These are phyloP conservation scores for Busseola fusca DNA, from an alignment of 2,888 invertebrate genomes.

Conservation along the genomic window DNA sequence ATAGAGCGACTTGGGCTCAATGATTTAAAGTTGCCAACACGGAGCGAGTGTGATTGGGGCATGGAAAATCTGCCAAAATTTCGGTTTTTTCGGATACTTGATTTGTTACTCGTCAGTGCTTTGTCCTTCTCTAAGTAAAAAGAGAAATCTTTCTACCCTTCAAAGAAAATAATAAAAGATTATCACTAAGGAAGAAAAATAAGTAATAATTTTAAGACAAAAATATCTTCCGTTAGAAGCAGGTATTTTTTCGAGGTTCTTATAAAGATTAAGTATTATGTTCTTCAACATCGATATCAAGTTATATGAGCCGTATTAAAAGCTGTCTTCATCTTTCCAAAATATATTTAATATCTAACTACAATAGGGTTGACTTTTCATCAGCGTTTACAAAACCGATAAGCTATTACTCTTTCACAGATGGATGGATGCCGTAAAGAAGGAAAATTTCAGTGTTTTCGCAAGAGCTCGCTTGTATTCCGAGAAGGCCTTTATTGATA, in stretches of 20 bases:
- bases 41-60: background rate
- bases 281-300: constrained; percentile 1
- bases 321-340: background rate
- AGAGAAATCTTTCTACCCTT: background rate
- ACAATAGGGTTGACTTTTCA: constrained; percentile 26
- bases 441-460: constrained; percentile 40
- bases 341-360: background rate
- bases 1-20: background rate
- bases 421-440: constrained; percentile 18
- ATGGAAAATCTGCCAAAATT: background rate
- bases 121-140: background rate
- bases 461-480: constrained; percentile 29
- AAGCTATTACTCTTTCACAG: constrained; percentile 31
- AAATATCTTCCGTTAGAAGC: background rate
- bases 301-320: constrained; percentile 19
- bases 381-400: constrained; percentile 14
- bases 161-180: background rate
- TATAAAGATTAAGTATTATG: constrained; percentile 6
- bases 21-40: background rate
- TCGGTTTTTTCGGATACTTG: constrained; percentile 15
- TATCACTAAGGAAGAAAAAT: background rate
- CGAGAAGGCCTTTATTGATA: constrained; percentile 45
- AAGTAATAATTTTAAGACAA: background rate
- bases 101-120: background rate
- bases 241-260: background rate